Evolutionary conservation across 2,113 vertebrate species (phyloP).

Genomic region (Pangasianodon gigas): DNA sequence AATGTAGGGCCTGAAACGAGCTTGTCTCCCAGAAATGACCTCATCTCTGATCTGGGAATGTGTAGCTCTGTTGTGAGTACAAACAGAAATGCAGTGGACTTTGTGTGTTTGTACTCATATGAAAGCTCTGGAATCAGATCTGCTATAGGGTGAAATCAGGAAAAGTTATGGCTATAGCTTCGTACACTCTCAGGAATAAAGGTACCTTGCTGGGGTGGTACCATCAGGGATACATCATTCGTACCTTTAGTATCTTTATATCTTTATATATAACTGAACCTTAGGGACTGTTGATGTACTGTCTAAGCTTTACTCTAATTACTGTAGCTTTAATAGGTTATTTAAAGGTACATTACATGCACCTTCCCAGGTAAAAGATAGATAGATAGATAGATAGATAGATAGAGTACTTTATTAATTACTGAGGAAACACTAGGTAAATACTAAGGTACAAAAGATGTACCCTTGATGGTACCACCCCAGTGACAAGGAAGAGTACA

Average conservation of each 20-base stretch:
- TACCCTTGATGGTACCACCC: neutral
- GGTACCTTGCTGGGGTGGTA: neutral
- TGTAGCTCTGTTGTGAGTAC: neutral
- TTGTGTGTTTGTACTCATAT: neutral
- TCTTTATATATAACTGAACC: neutral
- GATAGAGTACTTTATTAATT: no score
- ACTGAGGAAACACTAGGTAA: no score
- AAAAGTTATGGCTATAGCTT: neutral
- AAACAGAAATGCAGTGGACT: neutral
- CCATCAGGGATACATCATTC: neutral
- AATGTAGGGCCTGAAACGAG: conserved; percentile 22
- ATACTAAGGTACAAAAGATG: no score
- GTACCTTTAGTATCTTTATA: neutral
- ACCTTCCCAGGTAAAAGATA: neutral
- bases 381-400: neutral
- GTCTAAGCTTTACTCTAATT: no score
- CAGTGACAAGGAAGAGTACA: neutral
- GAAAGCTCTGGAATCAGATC: neutral
- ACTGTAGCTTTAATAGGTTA: neutral
- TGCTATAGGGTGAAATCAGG: neutral
- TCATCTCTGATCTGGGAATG: neutral
- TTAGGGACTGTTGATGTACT: no score
- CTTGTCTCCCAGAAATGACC: conserved; percentile 16
- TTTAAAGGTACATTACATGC: neutral
- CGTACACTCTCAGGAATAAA: neutral